Evolutionary conservation across 2,113 vertebrate species (phyloP), one percentile per base, ranked within the genome.

Genomic region (Hiodon alosoides): DNA sequence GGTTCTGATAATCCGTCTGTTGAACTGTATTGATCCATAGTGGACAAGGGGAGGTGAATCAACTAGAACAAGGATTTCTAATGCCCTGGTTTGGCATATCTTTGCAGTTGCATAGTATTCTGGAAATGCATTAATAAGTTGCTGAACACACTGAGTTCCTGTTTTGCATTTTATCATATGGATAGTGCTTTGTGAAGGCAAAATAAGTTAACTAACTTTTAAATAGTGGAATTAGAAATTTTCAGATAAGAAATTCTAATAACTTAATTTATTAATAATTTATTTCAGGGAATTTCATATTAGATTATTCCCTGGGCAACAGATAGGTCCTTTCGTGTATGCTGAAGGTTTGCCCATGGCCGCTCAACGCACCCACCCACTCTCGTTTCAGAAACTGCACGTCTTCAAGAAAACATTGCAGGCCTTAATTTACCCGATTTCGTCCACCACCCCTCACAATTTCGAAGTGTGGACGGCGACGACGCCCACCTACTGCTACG

Each of bases 381-480:
- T 60, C 76, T 53, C 80, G 74, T 77, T 78, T 59, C 89, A 99
- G 97, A 99, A 99, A 92, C 88, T 92, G 70, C 96, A 98, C 2
- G 97, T 99, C 67, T 95, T 98, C 86, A 96, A 91, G 89, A 99
- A 99, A 90, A 98, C 96, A 4, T 87, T 99, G 46, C 97, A 99
- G 85, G 97, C 96, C 8, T 74, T 99, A 85, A 96, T 99, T 84
- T 99, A 99, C 76, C 97, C 97, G 3, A 97, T 98, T 84, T 98
- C 97, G 69, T 99, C 94, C 70, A 99, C 96, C 62, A 98, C 95
- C 0, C 97, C 97, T 1, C 97, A 99, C 77, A 96, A 97, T 81
- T 99, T 99, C 2, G 96, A 98, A 84, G 93, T 99, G 13, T 99
- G 97, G 97, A 98, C 97, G 0, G 97, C 97, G 10, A 98, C 97